phyloP scores from a whole-genome alignment of 2,888 invertebrate species.

The Agrenia bidenticulata region DNA sequence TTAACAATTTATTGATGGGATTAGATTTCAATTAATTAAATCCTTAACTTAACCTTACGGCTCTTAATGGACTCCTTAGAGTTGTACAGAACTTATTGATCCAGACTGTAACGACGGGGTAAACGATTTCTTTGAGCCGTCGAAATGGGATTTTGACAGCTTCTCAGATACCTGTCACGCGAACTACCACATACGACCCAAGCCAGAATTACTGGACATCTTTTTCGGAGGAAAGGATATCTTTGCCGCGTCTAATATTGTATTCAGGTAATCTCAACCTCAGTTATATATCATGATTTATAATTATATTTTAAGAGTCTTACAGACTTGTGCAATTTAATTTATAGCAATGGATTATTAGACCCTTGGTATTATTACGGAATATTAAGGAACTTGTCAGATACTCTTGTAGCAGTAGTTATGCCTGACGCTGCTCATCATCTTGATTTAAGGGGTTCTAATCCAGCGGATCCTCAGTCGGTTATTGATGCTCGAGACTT shows the following conservation, averaged over 20 bases:
- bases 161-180: constrained; percentile 69
- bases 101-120: constrained; percentile 79
- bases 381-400: constrained; percentile 68
- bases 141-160: constrained; percentile 69
- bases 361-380: constrained; percentile 90
- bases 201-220: constrained; percentile 68
- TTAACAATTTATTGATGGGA: constrained; percentile 55
- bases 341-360: constrained; percentile 72
- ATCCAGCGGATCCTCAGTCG: constrained; percentile 65
- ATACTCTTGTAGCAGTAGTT: constrained; percentile 67
- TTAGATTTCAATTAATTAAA: too few relatives aligned
- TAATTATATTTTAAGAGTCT: neutral
- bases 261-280: constrained; percentile 57
- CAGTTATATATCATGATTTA: too few relatives aligned
- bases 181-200: constrained; percentile 64
- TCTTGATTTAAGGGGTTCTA: constrained; percentile 71
- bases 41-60: too few relatives aligned
- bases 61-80: too few relatives aligned
- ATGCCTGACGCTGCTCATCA: constrained; percentile 85
- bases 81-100: constrained; percentile 96
- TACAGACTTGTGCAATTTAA: too few relatives aligned
- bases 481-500: constrained; percentile 65
- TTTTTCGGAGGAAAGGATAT: constrained; percentile 80
- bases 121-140: constrained; percentile 79
- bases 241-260: constrained; percentile 62